A percentile compares a stretch with the other conserved stretches of the same genome.
Evolutionary conservation across 2,797 vertebrate genomes (phyloP).

Genomic region (Aselliscus stoliczkanus): DNA sequence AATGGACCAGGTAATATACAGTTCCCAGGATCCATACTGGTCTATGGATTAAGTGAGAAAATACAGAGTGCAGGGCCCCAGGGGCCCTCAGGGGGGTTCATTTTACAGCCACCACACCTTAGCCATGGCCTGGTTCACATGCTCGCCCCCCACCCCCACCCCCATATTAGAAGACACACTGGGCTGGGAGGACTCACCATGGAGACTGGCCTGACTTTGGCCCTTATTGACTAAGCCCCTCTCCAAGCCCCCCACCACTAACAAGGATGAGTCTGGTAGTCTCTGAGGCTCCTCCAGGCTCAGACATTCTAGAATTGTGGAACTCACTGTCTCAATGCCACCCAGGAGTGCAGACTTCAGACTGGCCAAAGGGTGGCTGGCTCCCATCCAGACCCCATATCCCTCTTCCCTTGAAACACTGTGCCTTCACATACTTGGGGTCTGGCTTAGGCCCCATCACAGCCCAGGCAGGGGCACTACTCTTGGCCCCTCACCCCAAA

Average conservation of each 20-base stretch:
- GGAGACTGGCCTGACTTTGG: neutral
- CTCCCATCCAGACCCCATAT: neutral
- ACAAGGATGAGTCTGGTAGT: neutral
- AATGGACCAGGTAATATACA: neutral
- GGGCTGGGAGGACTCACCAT: neutral
- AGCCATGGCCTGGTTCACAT: neutral
- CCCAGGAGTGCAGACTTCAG: neutral
- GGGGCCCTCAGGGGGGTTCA: accelerated
- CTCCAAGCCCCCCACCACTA: neutral
- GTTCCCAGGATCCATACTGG: neutral
- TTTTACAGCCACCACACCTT: neutral
- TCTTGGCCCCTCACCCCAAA: neutral
- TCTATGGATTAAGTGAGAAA: neutral
- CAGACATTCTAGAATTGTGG: neutral
- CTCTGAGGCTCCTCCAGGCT: neutral
- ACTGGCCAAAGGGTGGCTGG: neutral
- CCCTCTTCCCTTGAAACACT: neutral
- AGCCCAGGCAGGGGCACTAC: neutral
- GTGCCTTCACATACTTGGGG: neutral
- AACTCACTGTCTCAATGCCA: too few relatives aligned
- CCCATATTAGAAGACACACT: accelerated
- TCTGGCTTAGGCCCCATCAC: neutral
- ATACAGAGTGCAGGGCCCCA: neutral
- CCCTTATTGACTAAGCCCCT: neutral
- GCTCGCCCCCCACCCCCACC: neutral